Conservation (phyloP, 2,113 vertebrate species). For the Phodopus roborovskii region DNA sequence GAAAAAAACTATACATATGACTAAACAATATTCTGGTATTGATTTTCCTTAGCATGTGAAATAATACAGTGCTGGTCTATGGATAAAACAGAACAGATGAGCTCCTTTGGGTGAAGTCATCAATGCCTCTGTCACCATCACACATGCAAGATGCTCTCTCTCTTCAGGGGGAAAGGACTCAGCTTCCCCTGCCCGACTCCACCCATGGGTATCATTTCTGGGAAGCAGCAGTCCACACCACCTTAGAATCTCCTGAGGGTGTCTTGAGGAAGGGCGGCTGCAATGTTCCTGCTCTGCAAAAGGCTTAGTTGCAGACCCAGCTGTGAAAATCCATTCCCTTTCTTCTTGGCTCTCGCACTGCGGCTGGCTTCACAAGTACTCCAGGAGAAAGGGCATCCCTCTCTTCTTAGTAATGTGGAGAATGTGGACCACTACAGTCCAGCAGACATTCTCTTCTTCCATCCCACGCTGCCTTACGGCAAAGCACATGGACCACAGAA, state of each 20-base stretch:
- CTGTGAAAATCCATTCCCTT: neutral
- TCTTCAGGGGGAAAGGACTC: neutral
- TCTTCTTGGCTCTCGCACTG: neutral
- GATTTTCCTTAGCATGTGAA: neutral
- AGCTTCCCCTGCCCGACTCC: neutral
- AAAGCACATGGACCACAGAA: neutral
- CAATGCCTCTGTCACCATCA: neutral
- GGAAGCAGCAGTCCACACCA: no score
- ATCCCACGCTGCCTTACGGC: accelerated
- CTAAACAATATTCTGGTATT: neutral
- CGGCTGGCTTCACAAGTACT: neutral
- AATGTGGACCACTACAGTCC: neutral
- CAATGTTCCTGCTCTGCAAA: neutral
- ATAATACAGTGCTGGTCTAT: neutral
- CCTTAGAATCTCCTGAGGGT: neutral
- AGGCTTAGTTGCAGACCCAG: neutral
- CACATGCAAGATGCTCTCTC: no score
- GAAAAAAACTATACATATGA: neutral
- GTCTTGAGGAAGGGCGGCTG: accelerated
- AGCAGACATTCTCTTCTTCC: no score
- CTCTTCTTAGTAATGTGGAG: neutral
- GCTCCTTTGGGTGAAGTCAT: neutral
- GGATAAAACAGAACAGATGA: neutral
- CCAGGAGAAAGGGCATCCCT: neutral
- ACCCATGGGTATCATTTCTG: neutral